These are phyloP conservation scores for Agonopterix subpropinquella DNA, from an alignment of 2,888 invertebrate species.

Conservation along the genomic window DNA sequence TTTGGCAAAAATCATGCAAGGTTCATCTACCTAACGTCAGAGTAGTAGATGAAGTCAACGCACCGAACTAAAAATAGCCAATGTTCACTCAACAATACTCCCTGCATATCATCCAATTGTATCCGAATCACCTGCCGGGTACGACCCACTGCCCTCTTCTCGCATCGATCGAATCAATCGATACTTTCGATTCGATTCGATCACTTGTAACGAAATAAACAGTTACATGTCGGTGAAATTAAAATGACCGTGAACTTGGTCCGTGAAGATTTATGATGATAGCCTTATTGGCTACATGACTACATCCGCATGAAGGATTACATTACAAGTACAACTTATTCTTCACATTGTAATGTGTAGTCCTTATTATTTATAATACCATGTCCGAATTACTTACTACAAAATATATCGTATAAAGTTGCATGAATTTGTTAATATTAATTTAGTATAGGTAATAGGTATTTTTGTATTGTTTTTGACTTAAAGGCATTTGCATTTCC, in stretches of 20 bases:
- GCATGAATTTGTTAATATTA: no score
- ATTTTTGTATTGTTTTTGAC: no score
- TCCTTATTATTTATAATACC: no score
- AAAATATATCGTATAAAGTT: no score
- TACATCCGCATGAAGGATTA: no score
- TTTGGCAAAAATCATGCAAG: conserved; percentile 8
- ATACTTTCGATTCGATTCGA: conserved; percentile 44
- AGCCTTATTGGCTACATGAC: conserved; percentile 11
- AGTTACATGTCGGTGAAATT: conserved; percentile 32
- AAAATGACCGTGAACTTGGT: conserved; percentile 41
- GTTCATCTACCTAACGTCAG: conserved; percentile 37
- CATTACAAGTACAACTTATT: no score
- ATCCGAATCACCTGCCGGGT: conserved; percentile 45
- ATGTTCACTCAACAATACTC: conserved; percentile 30
- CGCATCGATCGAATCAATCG: conserved; percentile 27
- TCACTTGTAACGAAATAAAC: conserved; percentile 35
- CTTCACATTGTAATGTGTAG: no score
- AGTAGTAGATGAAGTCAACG: conserved; percentile 41
- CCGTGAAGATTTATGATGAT: conserved; percentile 34
- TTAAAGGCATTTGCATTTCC: no score
- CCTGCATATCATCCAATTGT: conserved; percentile 24
- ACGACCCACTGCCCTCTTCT: conserved; percentile 48
- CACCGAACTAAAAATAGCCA: conserved; percentile 26
- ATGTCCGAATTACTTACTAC: no score
- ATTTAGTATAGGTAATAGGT: no score